A percentile compares a stretch with the other conserved stretches of the same genome.
Evolutionary conservation across 2,888 invertebrate genomes (phyloP).

Genomic region (Harpagoxenus sublaevis): DNA sequence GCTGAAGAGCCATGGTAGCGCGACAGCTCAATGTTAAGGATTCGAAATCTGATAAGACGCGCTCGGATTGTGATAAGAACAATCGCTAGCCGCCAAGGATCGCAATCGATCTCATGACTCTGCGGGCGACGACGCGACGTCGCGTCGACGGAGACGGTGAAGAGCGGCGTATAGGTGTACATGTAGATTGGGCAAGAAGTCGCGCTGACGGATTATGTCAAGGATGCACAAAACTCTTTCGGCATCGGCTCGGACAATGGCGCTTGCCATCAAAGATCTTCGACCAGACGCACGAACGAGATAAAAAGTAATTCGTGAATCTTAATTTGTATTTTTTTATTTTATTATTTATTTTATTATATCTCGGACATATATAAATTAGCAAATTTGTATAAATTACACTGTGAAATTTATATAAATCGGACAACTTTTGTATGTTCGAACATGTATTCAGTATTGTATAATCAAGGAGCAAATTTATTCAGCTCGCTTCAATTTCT

Average conservation of each 20-base stretch:
- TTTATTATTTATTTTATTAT: background rate
- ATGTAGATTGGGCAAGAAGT: constrained; percentile 46
- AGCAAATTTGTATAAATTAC: background rate
- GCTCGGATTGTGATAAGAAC: constrained; percentile 21
- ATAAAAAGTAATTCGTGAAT: background rate
- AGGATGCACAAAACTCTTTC: constrained; percentile 53
- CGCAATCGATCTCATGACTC: constrained; percentile 26
- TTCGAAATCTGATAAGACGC: constrained; percentile 1
- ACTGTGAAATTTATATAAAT: background rate
- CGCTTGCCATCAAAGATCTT: background rate
- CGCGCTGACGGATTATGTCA: constrained; percentile 78
- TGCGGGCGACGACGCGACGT: constrained; percentile 22
- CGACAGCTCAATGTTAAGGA: background rate
- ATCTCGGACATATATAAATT: background rate
- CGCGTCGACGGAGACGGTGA: constrained; percentile 40
- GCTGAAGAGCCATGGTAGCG: background rate
- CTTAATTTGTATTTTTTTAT: background rate
- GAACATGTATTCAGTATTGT: background rate
- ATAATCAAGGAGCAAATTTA: constrained; percentile 14
- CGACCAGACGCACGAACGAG: background rate
- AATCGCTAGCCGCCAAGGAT: constrained; percentile 26
- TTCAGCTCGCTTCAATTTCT: background rate
- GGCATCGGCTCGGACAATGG: constrained; percentile 18
- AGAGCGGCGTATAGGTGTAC: constrained; percentile 41
- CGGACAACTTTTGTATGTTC: background rate